Evolutionary conservation across 2,797 vertebrate genomes (phyloP).

Genomic region (Chloroceryle amazona): DNA sequence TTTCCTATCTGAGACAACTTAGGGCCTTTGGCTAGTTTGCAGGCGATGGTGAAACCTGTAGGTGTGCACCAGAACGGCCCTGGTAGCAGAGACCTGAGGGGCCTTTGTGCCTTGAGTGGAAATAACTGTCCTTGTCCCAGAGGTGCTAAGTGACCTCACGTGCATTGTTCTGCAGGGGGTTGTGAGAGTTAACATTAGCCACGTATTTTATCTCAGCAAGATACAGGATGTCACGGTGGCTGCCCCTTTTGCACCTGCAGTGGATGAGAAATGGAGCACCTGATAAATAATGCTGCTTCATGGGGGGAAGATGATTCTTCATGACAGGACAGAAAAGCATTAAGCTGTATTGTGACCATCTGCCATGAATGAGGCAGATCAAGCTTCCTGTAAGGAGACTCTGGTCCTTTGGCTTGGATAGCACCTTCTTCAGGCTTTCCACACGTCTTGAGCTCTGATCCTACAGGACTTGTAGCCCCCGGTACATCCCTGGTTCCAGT

Average conservation of each 20-base stretch:
- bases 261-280: background rate
- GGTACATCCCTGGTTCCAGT: background rate
- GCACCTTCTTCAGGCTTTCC: background rate
- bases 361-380: background rate
- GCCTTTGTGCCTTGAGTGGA: background rate
- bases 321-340: background rate
- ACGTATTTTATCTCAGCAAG: rapidly evolving
- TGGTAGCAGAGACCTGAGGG: background rate
- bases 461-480: background rate
- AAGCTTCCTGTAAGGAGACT: background rate
- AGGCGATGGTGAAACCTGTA: background rate
- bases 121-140: background rate
- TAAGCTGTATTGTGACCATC: background rate
- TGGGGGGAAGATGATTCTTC: background rate
- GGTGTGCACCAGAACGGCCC: background rate
- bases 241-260: background rate
- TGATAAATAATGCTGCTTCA: background rate
- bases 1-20: background rate
- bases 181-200: background rate
- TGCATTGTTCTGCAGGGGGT: background rate
- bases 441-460: background rate
- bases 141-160: background rate
- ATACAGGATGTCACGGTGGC: rapidly evolving
- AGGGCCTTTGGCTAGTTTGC: background rate
- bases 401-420: background rate